A percentile compares a stretch with the other conserved stretches of the same genome.
Evolutionary conservation across 2,888 invertebrate species (phyloP).

Genomic region (Drosophila falleni): DNA sequence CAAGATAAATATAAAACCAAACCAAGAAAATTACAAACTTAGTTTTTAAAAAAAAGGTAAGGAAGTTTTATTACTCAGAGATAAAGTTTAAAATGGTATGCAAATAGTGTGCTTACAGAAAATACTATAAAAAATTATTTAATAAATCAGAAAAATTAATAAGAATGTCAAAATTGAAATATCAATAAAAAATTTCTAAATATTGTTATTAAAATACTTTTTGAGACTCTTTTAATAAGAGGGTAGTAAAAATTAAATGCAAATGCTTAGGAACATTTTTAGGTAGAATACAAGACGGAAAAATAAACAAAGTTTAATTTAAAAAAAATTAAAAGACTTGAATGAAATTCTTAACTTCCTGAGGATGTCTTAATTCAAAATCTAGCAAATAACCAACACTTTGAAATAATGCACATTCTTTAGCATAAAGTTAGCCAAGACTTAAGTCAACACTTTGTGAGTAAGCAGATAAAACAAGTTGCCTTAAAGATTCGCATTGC

Average conservation of each 20-base stretch:
- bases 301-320: not conserved
- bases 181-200: too few species aligned
- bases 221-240: too few species aligned
- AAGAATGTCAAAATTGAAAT: too few species aligned
- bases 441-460: not conserved
- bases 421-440: not conserved
- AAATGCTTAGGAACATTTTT: too few species aligned
- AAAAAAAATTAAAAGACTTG: too few species aligned
- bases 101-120: not conserved
- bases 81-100: not conserved
- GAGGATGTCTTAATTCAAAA: too few species aligned
- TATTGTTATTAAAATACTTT: too few species aligned
- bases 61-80: too few species aligned
- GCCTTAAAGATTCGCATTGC: slow-evolving; percentile 8
- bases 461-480: slow-evolving; percentile 3
- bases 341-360: not conserved
- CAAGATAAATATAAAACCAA: not conserved
- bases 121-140: not conserved
- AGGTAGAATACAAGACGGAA: too few species aligned
- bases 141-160: too few species aligned
- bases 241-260: too few species aligned
- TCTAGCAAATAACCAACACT: not conserved
- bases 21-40: not conserved
- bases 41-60: too few species aligned
- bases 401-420: not conserved